phyloP scores from a whole-genome alignment of 2,797 vertebrate genomes.

The Kryptolebias ocellatus region DNA sequence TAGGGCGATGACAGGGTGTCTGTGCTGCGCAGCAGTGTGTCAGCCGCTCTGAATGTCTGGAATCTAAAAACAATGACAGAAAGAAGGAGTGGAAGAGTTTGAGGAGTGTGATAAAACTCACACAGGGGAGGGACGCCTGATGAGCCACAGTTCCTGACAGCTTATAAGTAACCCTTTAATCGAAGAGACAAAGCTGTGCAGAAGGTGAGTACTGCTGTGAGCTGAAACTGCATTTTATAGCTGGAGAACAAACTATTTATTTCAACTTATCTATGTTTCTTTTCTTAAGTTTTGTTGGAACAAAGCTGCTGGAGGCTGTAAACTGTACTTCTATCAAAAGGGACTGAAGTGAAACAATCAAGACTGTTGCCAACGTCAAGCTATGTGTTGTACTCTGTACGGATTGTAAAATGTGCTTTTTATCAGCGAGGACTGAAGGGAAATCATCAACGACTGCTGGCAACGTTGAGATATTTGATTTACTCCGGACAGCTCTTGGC shows the following conservation, averaged over 20 bases:
- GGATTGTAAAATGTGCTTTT: conserved; percentile 12
- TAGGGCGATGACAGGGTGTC: background rate
- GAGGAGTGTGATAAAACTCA: conserved; percentile 34
- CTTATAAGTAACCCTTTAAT: conserved; percentile 6
- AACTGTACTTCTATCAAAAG: conserved; percentile 12
- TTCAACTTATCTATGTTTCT: background rate
- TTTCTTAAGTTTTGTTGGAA: conserved; percentile 7
- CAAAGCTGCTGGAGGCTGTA: conserved; percentile 15
- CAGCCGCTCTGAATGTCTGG: conserved; percentile 53
- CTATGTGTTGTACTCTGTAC: conserved; percentile 9
- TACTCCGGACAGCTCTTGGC: background rate
- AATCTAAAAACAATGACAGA: conserved; percentile 49
- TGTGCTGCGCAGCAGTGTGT: conserved; percentile 23
- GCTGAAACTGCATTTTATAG: background rate
- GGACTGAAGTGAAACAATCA: conserved; percentile 1
- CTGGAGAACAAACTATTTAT: background rate
- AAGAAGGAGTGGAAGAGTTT: conserved; percentile 59
- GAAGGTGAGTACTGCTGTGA: conserved; percentile 49
- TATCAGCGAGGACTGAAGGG: conserved; percentile 1
- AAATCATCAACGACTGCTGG: background rate
- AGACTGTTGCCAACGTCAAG: conserved; percentile 5
- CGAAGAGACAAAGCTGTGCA: conserved; percentile 19
- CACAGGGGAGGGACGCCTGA: conserved; percentile 45
- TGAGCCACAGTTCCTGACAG: conserved; percentile 1
- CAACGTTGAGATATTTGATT: conserved; percentile 2